Conservation (phyloP, 2,113 vertebrate genomes). For the Cygnus atratus region DNA sequence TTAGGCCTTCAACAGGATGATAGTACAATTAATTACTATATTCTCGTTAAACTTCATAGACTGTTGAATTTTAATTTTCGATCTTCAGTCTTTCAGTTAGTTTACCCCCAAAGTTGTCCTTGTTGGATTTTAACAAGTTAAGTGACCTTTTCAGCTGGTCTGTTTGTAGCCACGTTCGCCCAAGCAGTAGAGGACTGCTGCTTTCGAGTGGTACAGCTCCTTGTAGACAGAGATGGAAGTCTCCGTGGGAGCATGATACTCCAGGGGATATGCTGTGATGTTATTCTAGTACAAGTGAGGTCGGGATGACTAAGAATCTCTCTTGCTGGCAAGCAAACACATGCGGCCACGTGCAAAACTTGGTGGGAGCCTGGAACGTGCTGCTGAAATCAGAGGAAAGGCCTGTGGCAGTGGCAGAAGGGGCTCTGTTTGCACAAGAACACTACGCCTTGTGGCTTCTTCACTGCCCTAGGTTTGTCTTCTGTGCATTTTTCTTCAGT, state of each 20-base stretch:
- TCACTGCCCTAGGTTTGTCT: background rate
- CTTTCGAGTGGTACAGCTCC: background rate
- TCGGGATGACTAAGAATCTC: background rate
- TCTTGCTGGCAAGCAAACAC: too few species aligned
- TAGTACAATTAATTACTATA: background rate
- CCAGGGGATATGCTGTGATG: background rate
- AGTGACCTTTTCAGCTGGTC: background rate
- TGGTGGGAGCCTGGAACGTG: background rate
- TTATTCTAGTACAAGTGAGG: background rate
- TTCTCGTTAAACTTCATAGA: background rate
- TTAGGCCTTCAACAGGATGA: background rate
- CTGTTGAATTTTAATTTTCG: background rate
- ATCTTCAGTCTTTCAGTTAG: background rate
- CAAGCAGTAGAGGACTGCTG: background rate
- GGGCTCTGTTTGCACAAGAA: background rate
- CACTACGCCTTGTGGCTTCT: background rate
- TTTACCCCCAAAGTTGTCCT: background rate
- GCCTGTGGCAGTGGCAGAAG: background rate
- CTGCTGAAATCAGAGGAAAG: background rate
- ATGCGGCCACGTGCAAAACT: background rate
- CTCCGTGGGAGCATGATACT: fast-evolving
- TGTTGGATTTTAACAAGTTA: background rate
- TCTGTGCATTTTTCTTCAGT: background rate
- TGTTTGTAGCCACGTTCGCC: background rate
- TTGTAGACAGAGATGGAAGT: background rate